Percentiles rank a stretch among this genome's conserved stretches.
These are phyloP conservation scores for Pristionchus fissidentatus DNA, from an alignment of 2,888 invertebrate species.

Conservation along the genomic window DNA sequence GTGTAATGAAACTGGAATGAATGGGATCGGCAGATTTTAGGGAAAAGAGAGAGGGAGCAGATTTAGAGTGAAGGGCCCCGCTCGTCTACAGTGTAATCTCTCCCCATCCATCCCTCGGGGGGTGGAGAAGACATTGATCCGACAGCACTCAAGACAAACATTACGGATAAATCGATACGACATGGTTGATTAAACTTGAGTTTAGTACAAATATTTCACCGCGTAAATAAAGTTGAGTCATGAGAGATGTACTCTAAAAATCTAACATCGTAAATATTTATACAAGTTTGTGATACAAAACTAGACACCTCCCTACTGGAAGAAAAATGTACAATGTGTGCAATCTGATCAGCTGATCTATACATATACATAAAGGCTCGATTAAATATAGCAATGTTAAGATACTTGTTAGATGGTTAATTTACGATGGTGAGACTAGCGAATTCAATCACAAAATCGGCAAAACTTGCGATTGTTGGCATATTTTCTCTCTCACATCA, in stretches of 20 bases:
- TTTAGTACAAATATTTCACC: background rate
- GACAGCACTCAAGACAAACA: background rate
- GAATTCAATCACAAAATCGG: too few species aligned
- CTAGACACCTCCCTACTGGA: background rate
- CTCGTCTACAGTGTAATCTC: conserved; percentile 1
- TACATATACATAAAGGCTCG: background rate
- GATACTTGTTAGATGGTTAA: too few species aligned
- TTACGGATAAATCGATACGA: background rate
- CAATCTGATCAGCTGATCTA: background rate
- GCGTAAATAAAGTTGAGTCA: background rate
- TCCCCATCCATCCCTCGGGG: background rate
- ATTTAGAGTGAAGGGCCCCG: conserved; percentile 24
- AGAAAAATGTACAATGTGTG: conserved; percentile 25
- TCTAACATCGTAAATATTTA: background rate
- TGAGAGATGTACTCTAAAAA: background rate
- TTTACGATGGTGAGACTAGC: too few species aligned
- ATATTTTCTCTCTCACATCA: too few species aligned
- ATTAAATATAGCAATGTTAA: too few species aligned
- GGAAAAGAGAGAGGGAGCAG: background rate
- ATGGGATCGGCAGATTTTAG: conserved; percentile 7
- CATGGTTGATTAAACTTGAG: background rate
- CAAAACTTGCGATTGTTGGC: too few species aligned
- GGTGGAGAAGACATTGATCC: conserved; percentile 22
- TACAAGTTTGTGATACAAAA: background rate
- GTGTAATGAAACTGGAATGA: background rate